Evolutionary conservation across 2,113 vertebrate genomes (phyloP), one percentile per base, ranked within the genome.

Genomic region (Stomatorhinus ivindoensis): DNA sequence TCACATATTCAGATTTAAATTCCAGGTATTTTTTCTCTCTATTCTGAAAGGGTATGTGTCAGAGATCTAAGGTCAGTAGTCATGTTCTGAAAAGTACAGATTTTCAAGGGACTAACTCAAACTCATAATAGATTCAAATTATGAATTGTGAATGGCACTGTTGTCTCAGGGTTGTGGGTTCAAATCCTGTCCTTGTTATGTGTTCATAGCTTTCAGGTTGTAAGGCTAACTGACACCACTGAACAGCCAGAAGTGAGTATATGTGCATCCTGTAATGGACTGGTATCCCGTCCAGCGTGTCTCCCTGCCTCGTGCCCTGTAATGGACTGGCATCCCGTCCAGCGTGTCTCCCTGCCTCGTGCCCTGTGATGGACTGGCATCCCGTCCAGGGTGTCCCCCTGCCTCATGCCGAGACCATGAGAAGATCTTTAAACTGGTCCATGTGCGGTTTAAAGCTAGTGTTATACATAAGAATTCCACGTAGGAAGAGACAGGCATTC

Each of bases 1-100:
- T 24, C 46, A 86, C n/a, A 31, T 50, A 31, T 86, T 86, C n/a
- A 88, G 27, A 88, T 85, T 48, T 89, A 58, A 85, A 61, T 55
- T 46, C 24, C n/a, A 27, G 8, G 48, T 21, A 6, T 88, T 82
- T 4, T 55, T 1, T n/a, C 27, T 42, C 48, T 27, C 47, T 80
- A 4, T 27, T 69, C 65, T 88, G 44, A 76, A 51, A 88, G 44
- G 27, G 88, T 53, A 65, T 24, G 47, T 44, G 65, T 73, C 65
- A 35, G 65, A 73, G 9, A 69, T 31, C 5, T n/a, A 50, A 88
- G 24, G 27, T 88, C 46, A 80, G 69, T 9, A 35, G 65, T 47
- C 61, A 80, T 35, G 27, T 80, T 35, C 0, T 82, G 47, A 39
- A 80, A 51, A 39, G 15, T 48, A 58, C 35, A 9, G 39, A 24